Evolutionary conservation across 2,113 vertebrate species (phyloP).

Genomic region (Suncus etruscus): DNA sequence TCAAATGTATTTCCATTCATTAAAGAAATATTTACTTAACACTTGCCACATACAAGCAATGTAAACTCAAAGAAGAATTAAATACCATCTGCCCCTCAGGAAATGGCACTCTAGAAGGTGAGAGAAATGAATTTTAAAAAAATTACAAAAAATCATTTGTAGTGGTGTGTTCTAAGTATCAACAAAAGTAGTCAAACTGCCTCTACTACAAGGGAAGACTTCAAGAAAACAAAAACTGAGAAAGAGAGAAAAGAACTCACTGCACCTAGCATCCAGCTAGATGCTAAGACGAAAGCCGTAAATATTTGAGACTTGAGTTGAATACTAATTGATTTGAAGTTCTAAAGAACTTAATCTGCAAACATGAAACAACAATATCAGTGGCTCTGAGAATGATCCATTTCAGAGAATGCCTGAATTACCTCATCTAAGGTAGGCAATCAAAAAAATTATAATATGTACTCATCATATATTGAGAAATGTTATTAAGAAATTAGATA

Average conservation of each 20-base stretch:
- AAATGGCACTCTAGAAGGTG: slow-evolving; percentile 36
- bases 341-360: neutral
- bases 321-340: neutral
- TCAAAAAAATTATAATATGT: neutral
- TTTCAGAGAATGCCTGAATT: neutral
- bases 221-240: neutral
- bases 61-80: slow-evolving; percentile 54
- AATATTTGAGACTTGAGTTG: neutral
- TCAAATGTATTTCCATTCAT: slow-evolving; percentile 49
- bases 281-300: neutral
- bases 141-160: slow-evolving; percentile 36
- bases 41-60: slow-evolving; percentile 35
- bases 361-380: neutral
- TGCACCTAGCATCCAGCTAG: neutral
- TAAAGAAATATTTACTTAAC: slow-evolving; percentile 65
- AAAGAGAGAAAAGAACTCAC: neutral
- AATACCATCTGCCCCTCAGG: slow-evolving; percentile 51
- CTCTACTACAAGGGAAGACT: neutral
- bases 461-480: slow-evolving; percentile 11
- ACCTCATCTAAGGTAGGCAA: neutral
- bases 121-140: slow-evolving; percentile 53
- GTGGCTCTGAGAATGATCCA: neutral
- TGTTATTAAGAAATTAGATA: neutral
- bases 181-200: neutral
- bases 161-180: neutral